Base-by-base conservation (phyloP, 2,888 invertebrate genomes). In the Microchrysa polita region DNA sequence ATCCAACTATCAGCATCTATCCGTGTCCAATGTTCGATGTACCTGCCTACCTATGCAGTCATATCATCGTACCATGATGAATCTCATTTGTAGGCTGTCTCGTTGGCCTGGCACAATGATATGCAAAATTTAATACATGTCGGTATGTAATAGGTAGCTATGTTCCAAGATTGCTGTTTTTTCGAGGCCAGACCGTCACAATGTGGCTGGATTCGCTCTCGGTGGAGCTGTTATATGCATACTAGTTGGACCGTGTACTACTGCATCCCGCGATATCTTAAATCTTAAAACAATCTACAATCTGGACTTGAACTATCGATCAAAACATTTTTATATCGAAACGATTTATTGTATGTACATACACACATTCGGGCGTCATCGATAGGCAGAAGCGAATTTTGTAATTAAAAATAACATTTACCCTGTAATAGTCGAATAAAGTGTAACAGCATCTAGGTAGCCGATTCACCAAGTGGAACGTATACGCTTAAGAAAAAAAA, bases 331-430 rank as follows among this genome's bases (percentile, higher is more conserved):
- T 57, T 52, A 20, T 69, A 69, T 55, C 34, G 20, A 57, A 23
- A 23, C 12, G 55, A 69, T 69, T n/a, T n/a, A n/a, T n/a, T n/a
- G n/a, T n/a, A n/a, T n/a, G n/a, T n/a, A n/a, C n/a, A n/a, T n/a
- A n/a, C n/a, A 34, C 55, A 14, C 27, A 34, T 34, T 42, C 34
- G 52, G 55, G 34, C 65, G 20, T 65, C 16, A 48, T 34, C 27
- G 27, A 18, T 20, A 34, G 52, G 42, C 42, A 73, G 74, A 61
- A 73, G 74, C 73, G 72, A 72, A 74, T 69, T 75, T 73, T 75
- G 75, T 75, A 73, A 75, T 75, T 75, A 75, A 75, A 75, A 75
- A 73, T 73, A 75, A 75, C 75, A 75, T 75, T 75, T 71, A 27
- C 59, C 53, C 53, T 69, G 75, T 72, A 74, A 74, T 72, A 74